Base-by-base conservation (phyloP, 2,797 vertebrate genomes). In the Hephaestus fuliginosus region DNA sequence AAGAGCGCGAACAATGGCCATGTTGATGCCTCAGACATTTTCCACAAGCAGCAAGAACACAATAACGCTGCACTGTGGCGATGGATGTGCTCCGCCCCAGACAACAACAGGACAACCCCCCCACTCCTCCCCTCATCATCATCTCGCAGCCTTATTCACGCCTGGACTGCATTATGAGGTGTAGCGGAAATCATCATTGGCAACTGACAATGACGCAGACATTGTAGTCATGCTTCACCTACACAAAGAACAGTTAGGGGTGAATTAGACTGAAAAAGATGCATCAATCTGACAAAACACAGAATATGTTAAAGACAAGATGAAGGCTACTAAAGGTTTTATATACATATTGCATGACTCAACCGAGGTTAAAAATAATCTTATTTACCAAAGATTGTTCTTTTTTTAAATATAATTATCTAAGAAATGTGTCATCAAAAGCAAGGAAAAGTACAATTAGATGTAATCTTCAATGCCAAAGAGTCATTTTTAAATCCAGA, bases 121-220 rank as follows among this genome's bases (percentile, higher is more conserved):
- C 36, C 62, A 20, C 55, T 20, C 57, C 58, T 2, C 30, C 30
- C 30, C 30, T 33, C 30, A 33, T 33, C 30, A 53, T 77, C 69
- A 78, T 56, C 74, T 30, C 74, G 5, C 30, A 67, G 71, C 78
- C 82, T 86, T 36, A 65, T 86, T 91, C 90, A 88, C 48, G 83
- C 85, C 90, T 90, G 89, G 89, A 90, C 88, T 85, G 87, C 83
- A 92, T 94, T 91, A 93, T 86, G 78, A 88, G 79, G 82, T 78
- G 65, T 36, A 89, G 85, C 76, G 64, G 78, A 84, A 93, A 91
- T 85, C 80, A 91, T 91, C 82, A 80, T 30, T 70, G 78, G 82
- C 85, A 75, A 91, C 85, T 85, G 75, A 82, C 80, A 79, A 79
- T 82, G 88, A 88, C 71, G 84, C 74, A 81, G 71, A 36, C 44